Conservation (phyloP, 2,797 vertebrate genomes). For the Sebastes matsubarae region DNA sequence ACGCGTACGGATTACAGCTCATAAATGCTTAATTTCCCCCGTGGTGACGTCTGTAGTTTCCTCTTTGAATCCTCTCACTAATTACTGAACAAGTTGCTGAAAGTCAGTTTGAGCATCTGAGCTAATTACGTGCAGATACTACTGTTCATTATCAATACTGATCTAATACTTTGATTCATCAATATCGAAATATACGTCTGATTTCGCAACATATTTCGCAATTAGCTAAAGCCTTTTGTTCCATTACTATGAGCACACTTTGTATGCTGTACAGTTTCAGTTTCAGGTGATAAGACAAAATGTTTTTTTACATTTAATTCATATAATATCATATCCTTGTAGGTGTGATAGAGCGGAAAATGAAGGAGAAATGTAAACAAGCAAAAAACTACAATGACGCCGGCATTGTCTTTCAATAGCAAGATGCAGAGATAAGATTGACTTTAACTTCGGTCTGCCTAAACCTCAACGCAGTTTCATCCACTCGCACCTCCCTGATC, state of each 20-base stretch:
- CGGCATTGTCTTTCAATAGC: neutral
- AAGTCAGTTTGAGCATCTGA: neutral
- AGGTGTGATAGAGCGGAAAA: neutral
- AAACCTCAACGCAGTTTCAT: neutral
- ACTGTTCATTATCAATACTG: neutral
- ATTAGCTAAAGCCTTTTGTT: neutral
- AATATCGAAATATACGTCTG: neutral
- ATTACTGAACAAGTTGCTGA: neutral
- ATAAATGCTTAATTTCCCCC: too few species aligned
- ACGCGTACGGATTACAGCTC: too few species aligned
- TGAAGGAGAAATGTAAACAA: neutral
- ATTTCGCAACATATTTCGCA: neutral
- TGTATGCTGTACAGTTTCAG: neutral
- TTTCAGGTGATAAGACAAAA: neutral
- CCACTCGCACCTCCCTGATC: neutral
- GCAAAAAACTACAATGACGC: neutral
- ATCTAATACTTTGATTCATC: neutral
- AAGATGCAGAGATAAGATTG: neutral
- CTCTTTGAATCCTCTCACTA: neutral
- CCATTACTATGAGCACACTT: neutral
- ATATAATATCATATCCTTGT: neutral
- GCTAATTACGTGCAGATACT: neutral
- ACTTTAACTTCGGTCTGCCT: neutral
- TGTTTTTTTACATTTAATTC: neutral
- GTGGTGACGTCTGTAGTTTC: neutral